These are phyloP conservation scores for Lophotis ruficrista DNA, from an alignment of 2,113 vertebrate genomes.

Conservation along the genomic window DNA sequence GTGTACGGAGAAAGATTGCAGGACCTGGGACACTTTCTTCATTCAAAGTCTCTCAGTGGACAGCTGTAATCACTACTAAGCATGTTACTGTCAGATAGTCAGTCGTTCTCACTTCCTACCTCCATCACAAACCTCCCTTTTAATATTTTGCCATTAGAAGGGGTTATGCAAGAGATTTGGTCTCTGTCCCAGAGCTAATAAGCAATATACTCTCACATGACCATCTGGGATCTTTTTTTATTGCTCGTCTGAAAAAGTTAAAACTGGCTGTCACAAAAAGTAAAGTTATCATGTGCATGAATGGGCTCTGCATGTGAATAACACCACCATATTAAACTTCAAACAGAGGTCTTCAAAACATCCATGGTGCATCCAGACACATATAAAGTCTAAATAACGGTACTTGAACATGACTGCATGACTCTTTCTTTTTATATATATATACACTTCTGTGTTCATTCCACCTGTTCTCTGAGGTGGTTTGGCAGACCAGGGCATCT, in stretches of 20 bases:
- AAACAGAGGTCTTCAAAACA: background rate
- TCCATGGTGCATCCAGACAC: background rate
- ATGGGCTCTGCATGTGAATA: background rate
- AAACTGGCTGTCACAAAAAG: background rate
- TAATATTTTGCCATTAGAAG: background rate
- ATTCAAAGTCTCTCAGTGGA: background rate
- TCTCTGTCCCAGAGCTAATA: background rate
- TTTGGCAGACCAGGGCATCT: background rate
- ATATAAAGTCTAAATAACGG: background rate
- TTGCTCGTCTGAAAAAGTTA: background rate
- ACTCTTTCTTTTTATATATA: background rate
- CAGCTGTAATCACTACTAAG: background rate
- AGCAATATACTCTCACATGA: background rate
- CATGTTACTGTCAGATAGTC: background rate
- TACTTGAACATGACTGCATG: background rate
- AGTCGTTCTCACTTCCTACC: background rate
- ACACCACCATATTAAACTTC: background rate
- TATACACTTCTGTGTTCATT: background rate
- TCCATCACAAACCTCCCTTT: background rate
- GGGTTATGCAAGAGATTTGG: background rate
- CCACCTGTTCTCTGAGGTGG: background rate
- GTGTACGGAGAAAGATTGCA: rapidly evolving
- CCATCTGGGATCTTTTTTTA: background rate
- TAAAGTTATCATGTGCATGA: background rate
- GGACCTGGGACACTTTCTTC: background rate